Evolutionary conservation across 2,797 vertebrate species (phyloP).

Genomic region (Rhodeus uyekii): DNA sequence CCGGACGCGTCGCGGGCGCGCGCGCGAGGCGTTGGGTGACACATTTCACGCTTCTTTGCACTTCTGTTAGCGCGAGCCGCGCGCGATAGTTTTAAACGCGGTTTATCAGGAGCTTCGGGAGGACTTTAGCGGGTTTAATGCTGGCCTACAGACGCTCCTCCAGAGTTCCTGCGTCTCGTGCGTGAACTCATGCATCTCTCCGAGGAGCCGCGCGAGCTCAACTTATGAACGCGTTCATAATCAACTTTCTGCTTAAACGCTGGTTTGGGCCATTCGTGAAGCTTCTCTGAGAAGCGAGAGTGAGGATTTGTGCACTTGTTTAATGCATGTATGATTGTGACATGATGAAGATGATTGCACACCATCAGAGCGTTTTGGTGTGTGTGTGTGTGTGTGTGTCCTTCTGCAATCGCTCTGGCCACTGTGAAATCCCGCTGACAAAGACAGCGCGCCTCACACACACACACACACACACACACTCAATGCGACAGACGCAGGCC

Average conservation of each 20-base stretch:
- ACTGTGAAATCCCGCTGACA: constrained; percentile 84
- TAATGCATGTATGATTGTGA: not conserved
- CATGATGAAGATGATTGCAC: not conserved
- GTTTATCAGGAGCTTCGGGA: not conserved
- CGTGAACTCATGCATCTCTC: too few relatives aligned
- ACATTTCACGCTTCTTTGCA: not conserved
- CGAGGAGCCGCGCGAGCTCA: too few relatives aligned
- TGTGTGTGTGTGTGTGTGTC: constrained; percentile 55
- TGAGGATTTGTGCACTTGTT: not conserved
- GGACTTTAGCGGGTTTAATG: not conserved
- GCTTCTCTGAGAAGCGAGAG: constrained; percentile 29
- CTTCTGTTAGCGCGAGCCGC: too few relatives aligned
- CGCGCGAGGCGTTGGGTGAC: not conserved
- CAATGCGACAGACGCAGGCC: constrained; percentile 78
- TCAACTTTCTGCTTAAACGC: not conserved
- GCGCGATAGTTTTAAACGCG: not conserved
- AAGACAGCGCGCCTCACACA: constrained; percentile 72
- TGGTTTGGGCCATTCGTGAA: not conserved
- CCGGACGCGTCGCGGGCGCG: not conserved
- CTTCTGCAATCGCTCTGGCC: constrained; percentile 77
- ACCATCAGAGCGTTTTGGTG: constrained; percentile 10
- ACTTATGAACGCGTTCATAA: not conserved
- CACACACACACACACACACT: constrained; percentile 76
- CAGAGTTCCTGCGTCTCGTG: not conserved
- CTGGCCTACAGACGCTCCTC: constrained; percentile 26